Conservation (phyloP, 2,113 vertebrate species). For the Xiphias gladius region DNA sequence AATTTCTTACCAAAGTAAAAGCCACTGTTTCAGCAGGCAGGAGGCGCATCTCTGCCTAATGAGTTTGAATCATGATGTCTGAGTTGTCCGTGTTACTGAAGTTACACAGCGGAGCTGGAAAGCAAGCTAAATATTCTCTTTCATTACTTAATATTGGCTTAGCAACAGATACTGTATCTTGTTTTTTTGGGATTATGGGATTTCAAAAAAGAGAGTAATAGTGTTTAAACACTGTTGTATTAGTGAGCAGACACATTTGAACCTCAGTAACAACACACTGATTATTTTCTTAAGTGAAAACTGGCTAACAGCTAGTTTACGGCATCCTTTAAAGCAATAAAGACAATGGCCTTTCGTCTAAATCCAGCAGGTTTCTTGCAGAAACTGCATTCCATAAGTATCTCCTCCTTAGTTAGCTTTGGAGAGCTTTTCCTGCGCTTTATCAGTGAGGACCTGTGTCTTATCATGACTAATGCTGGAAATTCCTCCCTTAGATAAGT, state of each 20-base stretch:
- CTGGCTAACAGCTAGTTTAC: not conserved
- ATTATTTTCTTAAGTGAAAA: constrained; percentile 5
- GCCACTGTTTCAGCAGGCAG: constrained; percentile 73
- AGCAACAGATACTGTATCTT: not conserved
- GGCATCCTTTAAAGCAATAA: not conserved
- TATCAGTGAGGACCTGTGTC: constrained; percentile 80
- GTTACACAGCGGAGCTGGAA: constrained; percentile 48
- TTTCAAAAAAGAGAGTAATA: not conserved
- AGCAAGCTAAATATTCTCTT: constrained; percentile 43
- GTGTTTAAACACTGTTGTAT: not conserved
- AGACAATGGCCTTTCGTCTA: constrained; percentile 51
- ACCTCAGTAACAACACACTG: not conserved
- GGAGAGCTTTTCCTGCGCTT: constrained; percentile 75
- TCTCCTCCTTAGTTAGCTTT: constrained; percentile 79
- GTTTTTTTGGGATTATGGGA: constrained; percentile 1
- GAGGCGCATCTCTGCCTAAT: constrained; percentile 62
- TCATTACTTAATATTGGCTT: constrained; percentile 38
- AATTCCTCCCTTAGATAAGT: constrained; percentile 87
- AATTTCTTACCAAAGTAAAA: constrained; percentile 67
- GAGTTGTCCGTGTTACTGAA: constrained; percentile 60
- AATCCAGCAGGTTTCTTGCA: constrained; percentile 62
- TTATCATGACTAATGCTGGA: constrained; percentile 86
- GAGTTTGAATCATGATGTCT: constrained; percentile 76
- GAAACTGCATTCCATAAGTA: constrained; percentile 78
- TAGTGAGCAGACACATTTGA: not conserved